Evolutionary conservation across 2,797 vertebrate species (phyloP).

Genomic region (Falco peregrinus): DNA sequence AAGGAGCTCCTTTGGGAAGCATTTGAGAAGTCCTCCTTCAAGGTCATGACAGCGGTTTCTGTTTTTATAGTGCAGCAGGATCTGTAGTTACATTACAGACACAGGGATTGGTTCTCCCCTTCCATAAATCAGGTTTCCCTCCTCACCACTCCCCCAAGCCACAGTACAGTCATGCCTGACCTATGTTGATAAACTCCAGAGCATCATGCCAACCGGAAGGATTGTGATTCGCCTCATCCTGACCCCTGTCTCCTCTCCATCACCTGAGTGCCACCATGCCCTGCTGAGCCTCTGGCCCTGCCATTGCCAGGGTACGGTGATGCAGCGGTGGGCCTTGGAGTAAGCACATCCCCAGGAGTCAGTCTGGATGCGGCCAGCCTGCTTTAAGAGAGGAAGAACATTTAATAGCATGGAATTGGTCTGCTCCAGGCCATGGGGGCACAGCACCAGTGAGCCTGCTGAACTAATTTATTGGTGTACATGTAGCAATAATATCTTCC

Average conservation of each 20-base stretch:
- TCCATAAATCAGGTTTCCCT: background rate
- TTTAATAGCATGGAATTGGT: background rate
- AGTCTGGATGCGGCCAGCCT: background rate
- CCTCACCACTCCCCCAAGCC: background rate
- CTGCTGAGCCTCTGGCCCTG: background rate
- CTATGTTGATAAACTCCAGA: background rate
- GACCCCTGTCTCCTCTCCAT: background rate
- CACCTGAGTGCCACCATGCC: background rate
- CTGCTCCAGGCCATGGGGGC: background rate
- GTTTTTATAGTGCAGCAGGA: background rate
- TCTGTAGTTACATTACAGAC: background rate
- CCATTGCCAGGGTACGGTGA: rapidly evolving
- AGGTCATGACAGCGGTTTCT: background rate
- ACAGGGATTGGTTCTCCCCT: background rate
- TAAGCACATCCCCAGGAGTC: background rate
- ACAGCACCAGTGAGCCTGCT: background rate
- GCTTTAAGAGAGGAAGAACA: background rate
- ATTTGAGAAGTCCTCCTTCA: background rate
- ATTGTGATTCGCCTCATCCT: rapidly evolving
- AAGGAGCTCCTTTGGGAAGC: background rate
- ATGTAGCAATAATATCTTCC: background rate
- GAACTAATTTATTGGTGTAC: background rate
- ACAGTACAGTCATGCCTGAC: background rate
- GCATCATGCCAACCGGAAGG: background rate
- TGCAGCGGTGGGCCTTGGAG: background rate